Percentiles rank a stretch among this genome's conserved stretches.
Evolutionary conservation across 2,888 invertebrate genomes (phyloP).

Genomic region (Neoscelio sp.): DNA sequence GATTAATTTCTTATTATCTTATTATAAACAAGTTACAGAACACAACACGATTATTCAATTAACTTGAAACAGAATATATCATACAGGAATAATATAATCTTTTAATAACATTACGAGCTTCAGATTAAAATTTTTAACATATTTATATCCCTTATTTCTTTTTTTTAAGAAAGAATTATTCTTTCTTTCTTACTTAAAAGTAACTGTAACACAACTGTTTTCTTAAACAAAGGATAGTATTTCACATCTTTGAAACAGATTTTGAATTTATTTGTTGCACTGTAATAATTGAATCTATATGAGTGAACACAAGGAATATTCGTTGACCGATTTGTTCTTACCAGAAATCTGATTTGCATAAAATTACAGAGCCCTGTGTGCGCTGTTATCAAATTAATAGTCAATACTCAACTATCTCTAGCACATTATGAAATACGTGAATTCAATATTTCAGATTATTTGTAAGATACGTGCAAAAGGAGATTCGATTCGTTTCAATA

Average conservation of each 20-base stretch:
- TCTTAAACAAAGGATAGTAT: not conserved
- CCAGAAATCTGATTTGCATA: constrained; percentile 56
- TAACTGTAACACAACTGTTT: too few species aligned
- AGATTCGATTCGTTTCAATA: not conserved
- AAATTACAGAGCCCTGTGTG: constrained; percentile 45
- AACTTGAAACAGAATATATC: constrained; percentile 8
- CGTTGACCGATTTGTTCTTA: constrained; percentile 33
- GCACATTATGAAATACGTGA: not conserved
- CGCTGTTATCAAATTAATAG: constrained; percentile 58
- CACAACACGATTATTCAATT: constrained; percentile 20
- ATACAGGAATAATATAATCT: too few species aligned
- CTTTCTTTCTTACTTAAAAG: too few species aligned
- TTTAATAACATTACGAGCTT: too few species aligned
- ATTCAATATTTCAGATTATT: constrained; percentile 13
- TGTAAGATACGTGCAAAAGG: not conserved
- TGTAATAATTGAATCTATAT: constrained; percentile 27
- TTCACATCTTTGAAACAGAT: not conserved
- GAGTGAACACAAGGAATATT: constrained; percentile 27
- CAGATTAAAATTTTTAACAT: too few species aligned
- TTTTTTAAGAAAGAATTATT: too few species aligned
- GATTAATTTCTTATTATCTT: constrained; percentile 59
- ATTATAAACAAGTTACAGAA: constrained; percentile 41
- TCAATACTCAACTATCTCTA: constrained; percentile 41
- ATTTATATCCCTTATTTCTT: too few species aligned
- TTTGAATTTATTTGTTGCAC: constrained; percentile 25